These are phyloP conservation scores for Dryobotodes eremita DNA, from an alignment of 2,888 invertebrate genomes.

Conservation along the genomic window DNA sequence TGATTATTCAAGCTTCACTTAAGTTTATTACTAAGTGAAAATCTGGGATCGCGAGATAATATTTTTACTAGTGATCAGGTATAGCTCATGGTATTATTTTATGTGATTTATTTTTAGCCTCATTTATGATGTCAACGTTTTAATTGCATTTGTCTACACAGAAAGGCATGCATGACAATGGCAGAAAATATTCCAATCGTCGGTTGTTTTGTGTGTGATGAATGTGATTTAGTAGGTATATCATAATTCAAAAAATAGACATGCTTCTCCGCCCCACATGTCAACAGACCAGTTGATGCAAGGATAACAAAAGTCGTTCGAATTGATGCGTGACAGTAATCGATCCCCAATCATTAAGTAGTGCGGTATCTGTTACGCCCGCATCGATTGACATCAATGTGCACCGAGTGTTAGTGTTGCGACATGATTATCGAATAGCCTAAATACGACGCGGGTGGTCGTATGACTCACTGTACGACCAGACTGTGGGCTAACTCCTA, in stretches of 20 bases:
- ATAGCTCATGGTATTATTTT: conserved; percentile 5
- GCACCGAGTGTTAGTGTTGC: conserved; percentile 76
- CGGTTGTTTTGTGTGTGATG: conserved; percentile 1
- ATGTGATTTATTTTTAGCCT: conserved; percentile 26
- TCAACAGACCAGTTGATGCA: conserved; percentile 55
- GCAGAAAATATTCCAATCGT: conserved; percentile 4
- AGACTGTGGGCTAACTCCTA: conserved; percentile 36
- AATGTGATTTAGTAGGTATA: not conserved
- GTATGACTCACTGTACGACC: conserved; percentile 71
- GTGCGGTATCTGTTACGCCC: conserved; percentile 75
- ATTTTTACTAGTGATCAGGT: not conserved
- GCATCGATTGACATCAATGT: conserved; percentile 80
- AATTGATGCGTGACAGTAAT: conserved; percentile 71
- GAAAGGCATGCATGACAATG: conserved; percentile 17
- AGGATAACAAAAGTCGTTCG: conserved; percentile 62
- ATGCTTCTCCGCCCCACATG: conserved; percentile 40
- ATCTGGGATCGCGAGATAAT: not conserved
- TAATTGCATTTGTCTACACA: conserved; percentile 25
- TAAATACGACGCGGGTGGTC: conserved; percentile 77
- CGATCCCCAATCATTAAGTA: conserved; percentile 71
- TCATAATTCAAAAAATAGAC: conserved; percentile 40
- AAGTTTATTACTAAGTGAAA: conserved; percentile 11
- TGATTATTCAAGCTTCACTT: conserved; percentile 53
- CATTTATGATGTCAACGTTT: conserved; percentile 17
- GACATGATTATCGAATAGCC: conserved; percentile 80